phyloP scores from a whole-genome alignment of 2,888 invertebrate genomes.

The Scelioninae gen. 2 region DNA sequence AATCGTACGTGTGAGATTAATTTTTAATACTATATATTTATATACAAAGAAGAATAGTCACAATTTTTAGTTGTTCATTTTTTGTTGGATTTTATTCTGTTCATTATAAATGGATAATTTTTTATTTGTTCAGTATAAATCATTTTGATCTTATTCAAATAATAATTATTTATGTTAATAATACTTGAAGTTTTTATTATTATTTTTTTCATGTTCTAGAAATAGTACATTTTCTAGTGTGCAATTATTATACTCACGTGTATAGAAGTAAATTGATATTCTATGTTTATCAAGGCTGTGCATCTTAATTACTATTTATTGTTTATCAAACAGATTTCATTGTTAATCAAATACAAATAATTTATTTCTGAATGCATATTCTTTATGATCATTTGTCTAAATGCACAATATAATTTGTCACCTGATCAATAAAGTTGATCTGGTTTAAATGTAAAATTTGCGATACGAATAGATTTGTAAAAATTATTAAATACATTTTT shows the following conservation, averaged over 20 bases:
- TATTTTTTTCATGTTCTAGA: too few relatives aligned
- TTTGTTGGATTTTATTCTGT: not conserved
- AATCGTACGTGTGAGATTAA: conserved; percentile 5
- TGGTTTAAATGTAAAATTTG: conserved; percentile 12
- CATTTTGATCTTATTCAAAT: too few relatives aligned
- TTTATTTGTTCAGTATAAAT: too few relatives aligned
- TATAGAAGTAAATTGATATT: not conserved
- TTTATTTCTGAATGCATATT: conserved; percentile 12
- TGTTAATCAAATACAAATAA: conserved; percentile 2
- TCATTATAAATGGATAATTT: not conserved
- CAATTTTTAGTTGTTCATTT: not conserved
- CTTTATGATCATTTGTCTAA: conserved; percentile 21
- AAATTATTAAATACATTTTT: conserved; percentile 4
- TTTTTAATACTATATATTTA: conserved; percentile 5
- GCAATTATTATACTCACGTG: conserved; percentile 1
- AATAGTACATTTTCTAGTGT: not conserved
- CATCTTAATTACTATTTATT: conserved; percentile 16
- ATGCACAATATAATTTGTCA: conserved; percentile 37
- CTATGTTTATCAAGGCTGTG: conserved; percentile 34
- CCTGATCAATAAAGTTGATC: conserved; percentile 20
- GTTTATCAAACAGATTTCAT: conserved; percentile 1
- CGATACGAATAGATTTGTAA: conserved; percentile 6
- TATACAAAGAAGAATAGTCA: conserved; percentile 4
- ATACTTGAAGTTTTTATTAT: not conserved
- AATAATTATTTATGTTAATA: not conserved